Evolutionary conservation across 2,113 vertebrate genomes (phyloP).

Genomic region (Actinemys pallida): DNA sequence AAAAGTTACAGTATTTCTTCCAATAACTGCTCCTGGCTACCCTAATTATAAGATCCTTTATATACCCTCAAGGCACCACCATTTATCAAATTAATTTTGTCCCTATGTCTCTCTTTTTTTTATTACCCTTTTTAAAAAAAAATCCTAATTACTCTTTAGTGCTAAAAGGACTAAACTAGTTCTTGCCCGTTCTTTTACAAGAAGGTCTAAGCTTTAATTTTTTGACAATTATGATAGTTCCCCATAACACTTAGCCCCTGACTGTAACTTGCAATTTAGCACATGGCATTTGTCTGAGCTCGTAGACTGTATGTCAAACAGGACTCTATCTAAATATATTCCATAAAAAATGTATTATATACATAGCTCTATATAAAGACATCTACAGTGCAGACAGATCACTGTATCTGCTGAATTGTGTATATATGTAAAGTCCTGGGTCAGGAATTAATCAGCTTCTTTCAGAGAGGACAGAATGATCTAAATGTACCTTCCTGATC

Average conservation of each 20-base stretch:
- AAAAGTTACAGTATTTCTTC: neutral
- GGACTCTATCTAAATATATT: neutral
- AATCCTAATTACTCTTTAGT: neutral
- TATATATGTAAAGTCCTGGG: neutral
- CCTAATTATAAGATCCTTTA: neutral
- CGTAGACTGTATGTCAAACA: neutral
- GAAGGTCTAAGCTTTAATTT: neutral
- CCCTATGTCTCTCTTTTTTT: neutral
- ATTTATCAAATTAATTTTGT: neutral
- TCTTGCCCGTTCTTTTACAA: neutral
- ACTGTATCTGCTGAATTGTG: neutral
- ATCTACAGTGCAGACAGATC: neutral
- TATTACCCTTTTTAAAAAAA: neutral
- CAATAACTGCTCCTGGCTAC: neutral
- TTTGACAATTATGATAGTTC: neutral
- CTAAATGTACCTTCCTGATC: constrained; percentile 31
- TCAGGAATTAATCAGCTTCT: constrained; percentile 14
- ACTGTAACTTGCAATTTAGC: neutral
- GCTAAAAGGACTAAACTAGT: neutral
- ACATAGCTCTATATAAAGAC: neutral
- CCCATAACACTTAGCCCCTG: neutral
- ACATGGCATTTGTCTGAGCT: neutral
- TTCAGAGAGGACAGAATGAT: neutral
- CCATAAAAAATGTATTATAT: neutral
- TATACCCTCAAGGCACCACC: neutral